Base-by-base conservation (phyloP, 2,113 vertebrate species). In the Ochotona princeps region DNA sequence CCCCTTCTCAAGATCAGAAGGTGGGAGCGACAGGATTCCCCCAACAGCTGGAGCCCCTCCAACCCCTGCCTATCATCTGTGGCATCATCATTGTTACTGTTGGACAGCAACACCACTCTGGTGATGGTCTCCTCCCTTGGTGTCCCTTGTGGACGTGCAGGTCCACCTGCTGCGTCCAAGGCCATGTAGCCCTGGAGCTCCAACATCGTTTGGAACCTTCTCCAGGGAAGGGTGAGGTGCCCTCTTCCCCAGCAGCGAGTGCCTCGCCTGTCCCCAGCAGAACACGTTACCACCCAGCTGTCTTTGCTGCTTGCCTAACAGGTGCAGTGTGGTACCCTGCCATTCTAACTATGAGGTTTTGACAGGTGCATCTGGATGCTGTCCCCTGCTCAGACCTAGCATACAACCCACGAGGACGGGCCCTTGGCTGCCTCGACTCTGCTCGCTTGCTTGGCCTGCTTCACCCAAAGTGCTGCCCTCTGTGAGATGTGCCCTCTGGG, bases 111-210 rank as follows among this genome's bases (percentile, higher is more conserved):
- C 2, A 57, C 35, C 8, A 10, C 9, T 0, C 10, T 2, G 47
- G 26, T 17, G 2, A 6, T 74, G 75, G 4, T 13, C 15, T 8
- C 51, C 28, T 12, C 1, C 17, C 3, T 83, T 38, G 2, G 10
- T 47, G 30, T 20, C 0, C 4, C 38, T 44, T 44, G 38, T 44
- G 0, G 25, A 20, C 1, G 0, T 0, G 4, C 0, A 5, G 47
- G 28, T 9, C 3, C 1, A 1, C 21, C 23, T 17, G 63, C 76
- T 26, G 47, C 1, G 30, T 25, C 87, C 25, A 8, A 83, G 73
- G 51, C 15, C 84, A 8, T 0, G 0, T 7, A 13, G 2, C 21
- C 1, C 61, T 18, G 32, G 6, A 11, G 7, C 67, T 47, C 72
- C 17, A n/a, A 35, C 0, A 5, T 14, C 12, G 11, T 67, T 28